Base-by-base conservation (phyloP, 2,113 vertebrate species). In the Halichoerus grypus region DNA sequence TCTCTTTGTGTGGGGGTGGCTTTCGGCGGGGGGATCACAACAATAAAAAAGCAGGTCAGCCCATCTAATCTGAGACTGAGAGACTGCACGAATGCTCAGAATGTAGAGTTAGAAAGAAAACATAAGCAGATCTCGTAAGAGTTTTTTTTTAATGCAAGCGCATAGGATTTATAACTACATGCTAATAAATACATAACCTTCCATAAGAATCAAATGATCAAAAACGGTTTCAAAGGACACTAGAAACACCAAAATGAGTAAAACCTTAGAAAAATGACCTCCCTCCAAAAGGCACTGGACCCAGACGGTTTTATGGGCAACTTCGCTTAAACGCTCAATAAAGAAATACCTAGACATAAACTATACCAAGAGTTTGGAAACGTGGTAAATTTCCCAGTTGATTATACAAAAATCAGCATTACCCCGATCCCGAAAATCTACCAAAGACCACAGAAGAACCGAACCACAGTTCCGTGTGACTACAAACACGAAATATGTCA, bases 241-340 rank as follows among this genome's bases (percentile, higher is more conserved):
- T 33, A 81, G 33, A 88, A 65, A 93, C 5, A 36, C 3, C 31
- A 71, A 72, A 77, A 83, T 12, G 18, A 91, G 7, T 33, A 33
- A 80, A 82, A 86, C 10, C 19, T 76, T 87, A 76, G 51, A 79
- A 90, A 94, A 81, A 53, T 3, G 22, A 22, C 12, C 63, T 57
- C 53, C 22, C 31, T 22, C 7, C 3, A 14, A 96, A 89, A 76
- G 76, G 74, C 74, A 92, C 74, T 31, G 22, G 33, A 67, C 51
- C 69, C 80, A 49, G 74, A 81, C 1, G 33, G 86, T 76, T 71
- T 87, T 89, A 91, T 16, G 53, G 91, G 83, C 28, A 96, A 95
- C 71, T 42, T 22, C 11, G 0, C 63, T 69, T 55, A 53, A 55
- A 46, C 4, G 21, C 65, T 16, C 15, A 13, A 10, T 42, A 76